These are phyloP conservation scores for Alligator mississippiensis DNA, from an alignment of 2,113 vertebrate species.

Conservation along the genomic window DNA sequence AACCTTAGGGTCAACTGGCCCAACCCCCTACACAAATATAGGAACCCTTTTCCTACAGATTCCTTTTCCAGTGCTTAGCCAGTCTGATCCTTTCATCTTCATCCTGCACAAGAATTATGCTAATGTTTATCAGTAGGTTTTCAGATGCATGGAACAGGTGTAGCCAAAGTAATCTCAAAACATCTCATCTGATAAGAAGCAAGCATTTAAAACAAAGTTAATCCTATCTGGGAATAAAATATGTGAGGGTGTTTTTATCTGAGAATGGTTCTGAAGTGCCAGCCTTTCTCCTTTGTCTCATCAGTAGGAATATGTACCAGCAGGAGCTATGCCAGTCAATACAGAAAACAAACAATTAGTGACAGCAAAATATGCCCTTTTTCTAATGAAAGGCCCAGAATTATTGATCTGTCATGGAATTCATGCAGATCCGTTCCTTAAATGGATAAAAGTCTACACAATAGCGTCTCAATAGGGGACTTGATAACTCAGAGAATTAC, in stretches of 20 bases:
- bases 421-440: constrained; percentile 12
- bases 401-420: constrained; percentile 51
- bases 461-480: neutral
- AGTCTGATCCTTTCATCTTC: neutral
- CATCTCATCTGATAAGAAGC: neutral
- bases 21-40: no score
- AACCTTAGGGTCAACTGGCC: no score
- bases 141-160: neutral
- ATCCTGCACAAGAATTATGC: neutral
- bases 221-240: neutral
- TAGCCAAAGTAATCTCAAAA: neutral
- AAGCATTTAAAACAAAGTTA: rapidly evolving
- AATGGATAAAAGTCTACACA: constrained; percentile 6
- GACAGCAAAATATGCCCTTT: constrained; percentile 25
- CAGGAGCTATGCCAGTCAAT: constrained; percentile 4
- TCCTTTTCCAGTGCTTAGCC: no score
- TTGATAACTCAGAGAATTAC: constrained; percentile 45
- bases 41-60: no score
- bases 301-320: neutral
- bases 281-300: neutral
- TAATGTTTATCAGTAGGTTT: neutral
- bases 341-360: constrained; percentile 42
- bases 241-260: neutral
- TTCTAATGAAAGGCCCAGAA: constrained; percentile 13
- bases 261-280: neutral